Evolutionary conservation across 2,888 invertebrate species (phyloP), one percentile per base, ranked within the genome.

Genomic region (Luperina nickerlii): DNA sequence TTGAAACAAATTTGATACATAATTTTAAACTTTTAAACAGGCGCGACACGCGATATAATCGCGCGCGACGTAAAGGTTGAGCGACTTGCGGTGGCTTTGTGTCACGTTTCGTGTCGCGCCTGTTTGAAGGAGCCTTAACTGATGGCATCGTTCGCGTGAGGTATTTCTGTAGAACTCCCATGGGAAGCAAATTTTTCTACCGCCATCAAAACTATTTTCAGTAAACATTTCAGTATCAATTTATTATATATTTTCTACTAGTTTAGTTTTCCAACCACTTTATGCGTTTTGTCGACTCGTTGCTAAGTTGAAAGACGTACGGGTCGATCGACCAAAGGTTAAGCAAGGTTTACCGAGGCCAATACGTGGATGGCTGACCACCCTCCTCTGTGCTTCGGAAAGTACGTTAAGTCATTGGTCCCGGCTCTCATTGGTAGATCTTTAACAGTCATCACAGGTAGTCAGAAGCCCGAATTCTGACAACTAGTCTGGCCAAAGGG

Each of bases 171-270:
- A 57, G 13, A 18, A 54, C 48, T 57, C 45, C 32, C 70, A 32
- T 24, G 62, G 11, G 63, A 18, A 71, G 7, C 1, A 48, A 79
- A 45, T n/a, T 65, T 20, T n/a, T 65, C 18, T 38, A 65, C 70
- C 27, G 57, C 27, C 38, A 79, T 79, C 57, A 72, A 79, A 72
- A 79, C 48, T 66, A 48, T 48, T 48, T 57, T 27, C 38, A 79
- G 27, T 54, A 63, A 78, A 70, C 63, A 78, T 78, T 78, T 78
- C 42, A 54, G 51, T 4, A 69, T 54, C 51, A 32, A 78, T 78
- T 45, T 78, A 62, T 6, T 32, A 54, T 20, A 54, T 11, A 32
- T 42, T 54, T 54, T 54, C 24, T 45, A 79, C 15, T n/a, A 38
- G 5, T 38, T 38, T 38, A 7, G 38, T 71, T 79, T 79, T 45